These are phyloP conservation scores for Colostygia pectinataria DNA, from an alignment of 2,888 invertebrate genomes.

Conservation along the genomic window DNA sequence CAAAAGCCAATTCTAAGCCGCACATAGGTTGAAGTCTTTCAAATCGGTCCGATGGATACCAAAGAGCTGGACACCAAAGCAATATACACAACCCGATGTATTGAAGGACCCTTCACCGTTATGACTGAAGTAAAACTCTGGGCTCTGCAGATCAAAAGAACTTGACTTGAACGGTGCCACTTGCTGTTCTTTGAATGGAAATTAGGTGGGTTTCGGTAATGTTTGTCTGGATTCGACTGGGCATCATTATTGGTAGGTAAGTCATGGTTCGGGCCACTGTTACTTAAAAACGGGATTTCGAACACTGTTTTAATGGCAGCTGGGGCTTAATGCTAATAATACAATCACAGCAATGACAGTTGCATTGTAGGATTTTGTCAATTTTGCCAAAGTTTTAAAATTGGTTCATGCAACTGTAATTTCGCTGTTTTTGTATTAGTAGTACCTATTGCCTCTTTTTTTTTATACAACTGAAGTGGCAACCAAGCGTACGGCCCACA, in stretches of 20 bases:
- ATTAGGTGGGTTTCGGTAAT: slow-evolving; percentile 26
- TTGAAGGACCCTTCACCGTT: slow-evolving; percentile 39
- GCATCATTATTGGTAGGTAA: neutral
- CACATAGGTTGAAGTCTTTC: slow-evolving; percentile 2
- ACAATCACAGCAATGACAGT: too few species aligned
- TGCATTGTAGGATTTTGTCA: too few species aligned
- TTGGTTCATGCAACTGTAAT: too few species aligned
- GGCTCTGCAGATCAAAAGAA: slow-evolving; percentile 48
- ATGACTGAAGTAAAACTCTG: slow-evolving; percentile 41
- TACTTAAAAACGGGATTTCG: too few species aligned
- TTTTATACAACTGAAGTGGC: too few species aligned
- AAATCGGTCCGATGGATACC: slow-evolving; percentile 28
- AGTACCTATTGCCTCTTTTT: too few species aligned
- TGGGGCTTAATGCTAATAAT: too few species aligned
- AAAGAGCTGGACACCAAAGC: slow-evolving; percentile 37
- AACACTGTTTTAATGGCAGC: too few species aligned
- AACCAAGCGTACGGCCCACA: too few species aligned
- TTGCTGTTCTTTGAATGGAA: slow-evolving; percentile 29
- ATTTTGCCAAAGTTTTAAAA: too few species aligned
- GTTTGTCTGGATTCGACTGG: slow-evolving; percentile 21
- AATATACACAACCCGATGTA: slow-evolving; percentile 33
- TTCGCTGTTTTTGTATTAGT: too few species aligned
- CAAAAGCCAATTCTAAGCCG: slow-evolving; percentile 25
- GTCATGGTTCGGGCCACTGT: too few species aligned
- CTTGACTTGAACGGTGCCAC: slow-evolving; percentile 33